These are phyloP conservation scores for Indicator maculatus DNA, from an alignment of 2,113 vertebrate genomes.

Conservation along the genomic window DNA sequence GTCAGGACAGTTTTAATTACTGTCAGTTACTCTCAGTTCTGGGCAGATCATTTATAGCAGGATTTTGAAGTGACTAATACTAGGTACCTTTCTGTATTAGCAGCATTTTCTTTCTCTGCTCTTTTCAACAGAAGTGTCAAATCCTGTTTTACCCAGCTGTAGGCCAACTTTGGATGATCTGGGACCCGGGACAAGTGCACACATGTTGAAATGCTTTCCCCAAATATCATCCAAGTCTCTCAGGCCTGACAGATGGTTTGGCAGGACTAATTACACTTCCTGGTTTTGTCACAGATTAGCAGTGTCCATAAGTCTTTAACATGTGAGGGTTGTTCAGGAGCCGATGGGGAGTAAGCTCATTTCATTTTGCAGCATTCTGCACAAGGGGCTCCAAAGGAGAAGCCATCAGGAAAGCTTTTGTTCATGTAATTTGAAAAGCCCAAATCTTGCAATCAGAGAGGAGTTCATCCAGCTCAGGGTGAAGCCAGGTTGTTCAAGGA, in stretches of 20 bases:
- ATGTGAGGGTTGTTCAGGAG: background rate
- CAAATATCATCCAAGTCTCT: slow-evolving; percentile 55
- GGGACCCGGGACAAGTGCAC: background rate
- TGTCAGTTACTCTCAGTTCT: background rate
- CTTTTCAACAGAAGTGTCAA: slow-evolving; percentile 16
- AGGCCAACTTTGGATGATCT: slow-evolving; percentile 11
- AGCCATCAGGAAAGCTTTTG: background rate
- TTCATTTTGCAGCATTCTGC: background rate
- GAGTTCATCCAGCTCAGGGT: background rate
- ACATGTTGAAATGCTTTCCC: slow-evolving; percentile 35
- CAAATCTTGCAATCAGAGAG: background rate
- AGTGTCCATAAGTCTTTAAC: background rate
- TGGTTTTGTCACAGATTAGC: slow-evolving; percentile 42
- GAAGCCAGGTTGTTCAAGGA: background rate
- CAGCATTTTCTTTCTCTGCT: background rate
- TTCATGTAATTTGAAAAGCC: background rate
- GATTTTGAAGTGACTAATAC: background rate
- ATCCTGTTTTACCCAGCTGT: background rate
- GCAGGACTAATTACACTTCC: slow-evolving; percentile 30
- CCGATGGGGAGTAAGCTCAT: background rate
- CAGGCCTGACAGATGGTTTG: slow-evolving; percentile 51
- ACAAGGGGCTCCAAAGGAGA: background rate
- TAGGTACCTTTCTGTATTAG: background rate
- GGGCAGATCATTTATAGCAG: background rate
- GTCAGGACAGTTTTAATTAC: slow-evolving; percentile 36